These are phyloP conservation scores for Scaptomyza reducta DNA, from an alignment of 2,888 invertebrate species.

Conservation along the genomic window DNA sequence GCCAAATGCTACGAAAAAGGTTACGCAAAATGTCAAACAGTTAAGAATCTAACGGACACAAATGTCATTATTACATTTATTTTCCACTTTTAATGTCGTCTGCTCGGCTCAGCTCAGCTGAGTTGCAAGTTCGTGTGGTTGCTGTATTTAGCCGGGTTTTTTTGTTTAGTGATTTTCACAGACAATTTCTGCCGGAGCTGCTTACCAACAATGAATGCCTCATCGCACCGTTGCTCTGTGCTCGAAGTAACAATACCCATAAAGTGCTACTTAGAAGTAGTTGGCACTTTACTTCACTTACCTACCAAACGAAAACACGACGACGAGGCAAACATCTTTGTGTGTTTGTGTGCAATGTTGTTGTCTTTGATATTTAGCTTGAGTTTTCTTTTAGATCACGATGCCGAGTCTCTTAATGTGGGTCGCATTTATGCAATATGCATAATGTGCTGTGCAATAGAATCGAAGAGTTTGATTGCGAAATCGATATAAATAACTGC, in stretches of 20 bases:
- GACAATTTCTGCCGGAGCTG: conserved; percentile 51
- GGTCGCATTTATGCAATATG: conserved; percentile 37
- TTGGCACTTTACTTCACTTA: conserved; percentile 31
- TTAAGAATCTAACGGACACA: conserved; percentile 82
- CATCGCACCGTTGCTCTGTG: conserved; percentile 11
- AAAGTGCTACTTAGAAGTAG: conserved; percentile 53
- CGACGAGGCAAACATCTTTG: conserved; percentile 1
- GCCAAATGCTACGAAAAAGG: conserved; percentile 80
- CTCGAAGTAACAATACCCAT: conserved; percentile 38
- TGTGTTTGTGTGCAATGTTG: conserved; percentile 1
- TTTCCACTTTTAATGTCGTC: conserved; percentile 77
- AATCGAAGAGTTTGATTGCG: conserved; percentile 8
- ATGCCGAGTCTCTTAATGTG: conserved; percentile 27
- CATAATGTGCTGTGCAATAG: conserved; percentile 14
- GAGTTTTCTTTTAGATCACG: conserved; percentile 33
- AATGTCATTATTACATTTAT: conserved; percentile 81
- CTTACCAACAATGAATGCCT: conserved; percentile 20
- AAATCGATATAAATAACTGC: not conserved
- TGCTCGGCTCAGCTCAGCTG: conserved; percentile 39
- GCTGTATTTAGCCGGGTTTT: conserved; percentile 21
- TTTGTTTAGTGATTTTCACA: conserved; percentile 46
- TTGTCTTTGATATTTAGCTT: conserved; percentile 19
- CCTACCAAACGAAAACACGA: conserved; percentile 8
- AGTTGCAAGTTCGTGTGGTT: conserved; percentile 22
- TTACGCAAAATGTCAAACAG: conserved; percentile 83